Evolutionary conservation across 2,113 vertebrate species (phyloP).

Genomic region (Lucifuga dentata): DNA sequence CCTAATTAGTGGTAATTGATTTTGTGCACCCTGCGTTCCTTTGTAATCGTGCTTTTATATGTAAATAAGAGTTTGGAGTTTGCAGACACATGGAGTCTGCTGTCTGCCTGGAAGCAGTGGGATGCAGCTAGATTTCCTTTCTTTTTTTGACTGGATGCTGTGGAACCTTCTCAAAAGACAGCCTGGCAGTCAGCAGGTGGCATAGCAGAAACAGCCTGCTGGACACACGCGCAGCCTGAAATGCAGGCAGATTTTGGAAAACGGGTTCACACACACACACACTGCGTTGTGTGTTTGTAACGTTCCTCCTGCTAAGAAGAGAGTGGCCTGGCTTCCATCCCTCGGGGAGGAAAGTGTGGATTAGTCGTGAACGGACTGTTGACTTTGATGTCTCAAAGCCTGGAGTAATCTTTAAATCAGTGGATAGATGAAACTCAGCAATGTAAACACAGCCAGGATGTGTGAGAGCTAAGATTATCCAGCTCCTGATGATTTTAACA

Average conservation of each 20-base stretch:
- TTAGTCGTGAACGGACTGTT: constrained; percentile 60
- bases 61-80: constrained; percentile 29
- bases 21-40: constrained; percentile 35
- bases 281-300: constrained; percentile 24
- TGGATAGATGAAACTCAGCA: constrained; percentile 51
- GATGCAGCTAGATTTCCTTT: background rate
- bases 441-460: constrained; percentile 68
- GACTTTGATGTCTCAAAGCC: constrained; percentile 73
- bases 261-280: constrained; percentile 10
- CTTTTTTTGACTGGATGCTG: background rate
- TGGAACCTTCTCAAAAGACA: constrained; percentile 19
- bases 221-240: background rate
- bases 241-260: background rate
- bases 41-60: constrained; percentile 22
- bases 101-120: constrained; percentile 6
- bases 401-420: constrained; percentile 77
- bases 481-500: constrained; percentile 70
- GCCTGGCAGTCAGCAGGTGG: constrained; percentile 11
- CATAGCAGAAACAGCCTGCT: constrained; percentile 14
- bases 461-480: constrained; percentile 67
- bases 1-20: constrained; percentile 51
- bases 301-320: constrained; percentile 28
- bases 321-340: constrained; percentile 23
- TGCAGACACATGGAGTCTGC: constrained; percentile 25
- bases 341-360: constrained; percentile 43